Percentiles rank a stretch among this genome's conserved stretches.
These are phyloP conservation scores for Varanus salvator DNA, from an alignment of 2,113 vertebrate genomes.

Conservation along the genomic window DNA sequence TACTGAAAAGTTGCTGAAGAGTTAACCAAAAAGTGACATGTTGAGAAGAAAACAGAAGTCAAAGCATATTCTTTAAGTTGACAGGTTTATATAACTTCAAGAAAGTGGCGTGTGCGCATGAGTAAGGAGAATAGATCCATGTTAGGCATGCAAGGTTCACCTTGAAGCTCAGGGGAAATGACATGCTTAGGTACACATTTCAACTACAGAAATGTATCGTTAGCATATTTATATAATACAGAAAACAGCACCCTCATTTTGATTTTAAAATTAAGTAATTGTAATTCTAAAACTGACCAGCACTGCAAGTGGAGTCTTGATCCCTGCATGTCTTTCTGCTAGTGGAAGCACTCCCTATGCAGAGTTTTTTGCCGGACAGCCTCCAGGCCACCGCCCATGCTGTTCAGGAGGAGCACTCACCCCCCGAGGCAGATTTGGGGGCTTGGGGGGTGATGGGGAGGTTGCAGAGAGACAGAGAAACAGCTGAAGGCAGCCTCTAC, in stretches of 20 bases:
- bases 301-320: no score
- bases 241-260: neutral
- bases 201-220: no score
- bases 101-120: neutral
- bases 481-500: no score
- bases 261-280: neutral
- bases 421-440: neutral
- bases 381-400: neutral
- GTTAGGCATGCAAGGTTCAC: neutral
- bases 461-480: no score
- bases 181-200: neutral
- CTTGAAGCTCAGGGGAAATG: neutral
- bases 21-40: constrained; percentile 19
- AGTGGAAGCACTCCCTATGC: neutral
- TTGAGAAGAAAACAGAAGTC: neutral
- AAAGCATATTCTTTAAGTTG: neutral
- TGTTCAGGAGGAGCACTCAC: neutral
- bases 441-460: no score
- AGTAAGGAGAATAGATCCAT: neutral
- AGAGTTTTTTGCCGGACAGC: neutral
- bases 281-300: neutral
- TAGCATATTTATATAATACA: neutral
- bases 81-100: fast-evolving
- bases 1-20: constrained; percentile 27
- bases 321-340: neutral